Evolutionary conservation across 2,888 invertebrate genomes (phyloP).

Genomic region (Conchocele bisecta): DNA sequence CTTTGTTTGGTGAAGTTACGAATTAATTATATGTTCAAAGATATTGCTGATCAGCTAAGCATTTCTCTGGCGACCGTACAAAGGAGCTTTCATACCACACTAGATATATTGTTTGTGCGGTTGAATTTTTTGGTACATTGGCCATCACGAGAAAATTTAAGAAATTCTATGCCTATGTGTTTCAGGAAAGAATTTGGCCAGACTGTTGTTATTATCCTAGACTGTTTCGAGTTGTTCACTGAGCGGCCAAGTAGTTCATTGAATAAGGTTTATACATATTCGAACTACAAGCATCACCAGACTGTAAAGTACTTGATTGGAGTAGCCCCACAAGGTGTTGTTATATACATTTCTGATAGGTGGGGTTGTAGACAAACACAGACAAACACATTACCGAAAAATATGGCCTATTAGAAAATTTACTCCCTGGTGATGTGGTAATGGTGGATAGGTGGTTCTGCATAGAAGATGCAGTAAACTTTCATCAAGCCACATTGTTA

Average conservation of each 20-base stretch:
- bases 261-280: slow-evolving; percentile 20
- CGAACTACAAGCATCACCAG: slow-evolving; percentile 42
- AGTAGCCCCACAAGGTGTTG: slow-evolving; percentile 59
- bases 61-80: slow-evolving; percentile 23
- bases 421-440: slow-evolving; percentile 47
- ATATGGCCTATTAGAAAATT: slow-evolving; percentile 47
- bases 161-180: slow-evolving; percentile 35
- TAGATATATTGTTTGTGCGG: slow-evolving; percentile 23
- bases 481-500: slow-evolving; percentile 24
- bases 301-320: slow-evolving; percentile 63
- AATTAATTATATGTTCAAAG: slow-evolving; percentile 25
- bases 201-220: slow-evolving; percentile 24
- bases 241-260: slow-evolving; percentile 15
- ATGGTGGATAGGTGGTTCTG: slow-evolving; percentile 62
- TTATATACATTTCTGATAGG: slow-evolving; percentile 60
- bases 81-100: slow-evolving; percentile 25
- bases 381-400: slow-evolving; percentile 62
- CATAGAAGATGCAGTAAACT: slow-evolving; percentile 40
- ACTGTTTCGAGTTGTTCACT: slow-evolving; percentile 32
- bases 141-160: slow-evolving; percentile 23
- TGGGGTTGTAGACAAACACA: slow-evolving; percentile 63
- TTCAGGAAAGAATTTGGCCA: slow-evolving; percentile 41
- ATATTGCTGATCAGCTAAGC: slow-evolving; percentile 27
- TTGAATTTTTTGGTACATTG: slow-evolving; percentile 25
- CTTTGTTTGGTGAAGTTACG: slow-evolving; percentile 30